Evolutionary conservation across 2,888 invertebrate genomes (phyloP).

Genomic region (Listrodromus nycthemerus): DNA sequence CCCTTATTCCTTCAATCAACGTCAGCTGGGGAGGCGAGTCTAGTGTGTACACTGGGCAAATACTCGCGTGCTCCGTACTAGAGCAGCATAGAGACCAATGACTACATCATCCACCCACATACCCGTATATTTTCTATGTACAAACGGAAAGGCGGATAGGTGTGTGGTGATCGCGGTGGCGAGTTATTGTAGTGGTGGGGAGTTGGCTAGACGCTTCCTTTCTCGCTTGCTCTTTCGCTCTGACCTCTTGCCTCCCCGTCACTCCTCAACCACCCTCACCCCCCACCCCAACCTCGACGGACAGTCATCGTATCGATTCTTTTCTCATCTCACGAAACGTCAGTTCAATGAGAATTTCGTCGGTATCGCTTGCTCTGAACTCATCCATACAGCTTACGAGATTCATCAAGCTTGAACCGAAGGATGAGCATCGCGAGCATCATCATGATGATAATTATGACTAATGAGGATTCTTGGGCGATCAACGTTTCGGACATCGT

Average conservation of each 20-base stretch:
- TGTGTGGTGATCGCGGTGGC: slow-evolving; percentile 40
- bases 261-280: neutral
- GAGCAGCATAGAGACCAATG: slow-evolving; percentile 82
- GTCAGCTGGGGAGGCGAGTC: slow-evolving; percentile 84
- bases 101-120: slow-evolving; percentile 80
- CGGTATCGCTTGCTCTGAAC: slow-evolving; percentile 33
- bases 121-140: slow-evolving; percentile 45
- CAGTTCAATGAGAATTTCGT: slow-evolving; percentile 64
- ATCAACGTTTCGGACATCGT: slow-evolving; percentile 4
- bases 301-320: slow-evolving; percentile 67
- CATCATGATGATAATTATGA: slow-evolving; percentile 43
- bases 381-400: slow-evolving; percentile 31
- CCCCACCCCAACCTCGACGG: neutral
- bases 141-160: slow-evolving; percentile 37
- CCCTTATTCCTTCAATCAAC: slow-evolving; percentile 85
- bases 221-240: slow-evolving; percentile 56
- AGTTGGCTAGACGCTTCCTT: slow-evolving; percentile 65
- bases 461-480: slow-evolving; percentile 39
- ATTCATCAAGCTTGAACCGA: slow-evolving; percentile 24
- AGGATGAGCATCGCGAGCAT: slow-evolving; percentile 3
- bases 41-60: slow-evolving; percentile 84
- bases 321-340: slow-evolving; percentile 59
- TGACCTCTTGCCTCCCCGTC: slow-evolving; percentile 38
- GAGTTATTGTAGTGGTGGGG: slow-evolving; percentile 60
- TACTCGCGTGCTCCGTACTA: slow-evolving; percentile 81